Conservation (phyloP, 2,888 invertebrate species). For the Euzetes globulus region DNA sequence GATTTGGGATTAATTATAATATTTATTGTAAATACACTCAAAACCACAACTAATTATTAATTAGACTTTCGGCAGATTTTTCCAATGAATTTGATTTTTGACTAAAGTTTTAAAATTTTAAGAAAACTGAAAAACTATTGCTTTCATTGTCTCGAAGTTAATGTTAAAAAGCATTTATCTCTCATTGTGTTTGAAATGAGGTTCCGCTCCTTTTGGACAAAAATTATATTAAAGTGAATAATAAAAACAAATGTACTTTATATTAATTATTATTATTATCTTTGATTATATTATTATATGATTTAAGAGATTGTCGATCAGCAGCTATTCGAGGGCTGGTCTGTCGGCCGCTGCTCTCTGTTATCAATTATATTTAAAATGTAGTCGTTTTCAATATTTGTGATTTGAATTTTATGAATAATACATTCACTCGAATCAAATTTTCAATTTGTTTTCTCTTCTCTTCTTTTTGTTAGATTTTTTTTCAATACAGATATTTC, state of each 20-base stretch:
- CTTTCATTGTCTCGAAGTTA: slow-evolving; percentile 19
- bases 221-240: background rate
- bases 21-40: slow-evolving; percentile 24
- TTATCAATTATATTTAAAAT: background rate
- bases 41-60: background rate
- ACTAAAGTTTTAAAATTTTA: background rate
- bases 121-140: background rate
- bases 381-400: slow-evolving; percentile 19
- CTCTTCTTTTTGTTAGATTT: background rate
- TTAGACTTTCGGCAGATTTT: background rate
- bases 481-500: background rate
- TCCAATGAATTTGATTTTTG: background rate
- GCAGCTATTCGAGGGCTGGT: slow-evolving; percentile 9
- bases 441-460: background rate
- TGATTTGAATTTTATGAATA: slow-evolving; percentile 24
- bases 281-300: slow-evolving; percentile 2
- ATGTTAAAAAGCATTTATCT: slow-evolving; percentile 14
- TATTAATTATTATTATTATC: background rate
- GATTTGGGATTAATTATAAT: background rate
- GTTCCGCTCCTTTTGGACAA: slow-evolving; percentile 10
- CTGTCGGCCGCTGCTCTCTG: background rate
- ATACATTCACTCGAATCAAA: slow-evolving; percentile 9
- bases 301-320: background rate
- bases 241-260: background rate
- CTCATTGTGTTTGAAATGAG: slow-evolving; percentile 18